Evolutionary conservation across 2,113 vertebrate species (phyloP).

Genomic region (Macquaria ambigua): DNA sequence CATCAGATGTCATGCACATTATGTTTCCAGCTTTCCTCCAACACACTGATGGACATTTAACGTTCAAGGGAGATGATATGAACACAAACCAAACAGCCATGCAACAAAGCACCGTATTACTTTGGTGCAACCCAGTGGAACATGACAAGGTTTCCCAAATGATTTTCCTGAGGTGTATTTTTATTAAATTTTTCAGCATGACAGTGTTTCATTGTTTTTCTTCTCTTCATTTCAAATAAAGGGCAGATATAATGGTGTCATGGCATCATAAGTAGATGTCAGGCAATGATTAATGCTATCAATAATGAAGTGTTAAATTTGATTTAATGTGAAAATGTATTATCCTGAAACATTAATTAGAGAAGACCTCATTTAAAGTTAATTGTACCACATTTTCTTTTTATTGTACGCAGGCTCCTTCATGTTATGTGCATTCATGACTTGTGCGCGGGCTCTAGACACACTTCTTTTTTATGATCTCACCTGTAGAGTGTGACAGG

Average conservation of each 20-base stretch:
- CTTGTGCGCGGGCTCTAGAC: background rate
- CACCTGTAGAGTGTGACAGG: constrained; percentile 97
- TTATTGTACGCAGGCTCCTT: background rate
- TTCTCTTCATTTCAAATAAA: constrained; percentile 22
- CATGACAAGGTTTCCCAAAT: constrained; percentile 53
- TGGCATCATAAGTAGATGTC: constrained; percentile 40
- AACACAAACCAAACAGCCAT: constrained; percentile 46
- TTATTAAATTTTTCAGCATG: constrained; percentile 45
- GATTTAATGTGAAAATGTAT: constrained; percentile 35
- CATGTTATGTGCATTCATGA: background rate
- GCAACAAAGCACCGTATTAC: constrained; percentile 42
- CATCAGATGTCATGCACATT: constrained; percentile 47
- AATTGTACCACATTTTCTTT: background rate
- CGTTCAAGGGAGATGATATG: constrained; percentile 59
- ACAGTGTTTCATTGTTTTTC: constrained; percentile 38
- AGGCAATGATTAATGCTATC: constrained; percentile 67
- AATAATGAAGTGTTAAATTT: constrained; percentile 53
- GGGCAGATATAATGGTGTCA: constrained; percentile 47
- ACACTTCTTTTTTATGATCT: constrained; percentile 60
- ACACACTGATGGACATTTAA: constrained; percentile 60
- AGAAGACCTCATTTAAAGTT: constrained; percentile 37
- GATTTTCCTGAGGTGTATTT: constrained; percentile 49
- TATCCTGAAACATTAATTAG: constrained; percentile 27
- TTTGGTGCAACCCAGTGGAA: constrained; percentile 54
- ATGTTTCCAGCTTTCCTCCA: constrained; percentile 31